phyloP scores from a whole-genome alignment of 2,113 vertebrate species.

The Meriones unguiculatus region DNA sequence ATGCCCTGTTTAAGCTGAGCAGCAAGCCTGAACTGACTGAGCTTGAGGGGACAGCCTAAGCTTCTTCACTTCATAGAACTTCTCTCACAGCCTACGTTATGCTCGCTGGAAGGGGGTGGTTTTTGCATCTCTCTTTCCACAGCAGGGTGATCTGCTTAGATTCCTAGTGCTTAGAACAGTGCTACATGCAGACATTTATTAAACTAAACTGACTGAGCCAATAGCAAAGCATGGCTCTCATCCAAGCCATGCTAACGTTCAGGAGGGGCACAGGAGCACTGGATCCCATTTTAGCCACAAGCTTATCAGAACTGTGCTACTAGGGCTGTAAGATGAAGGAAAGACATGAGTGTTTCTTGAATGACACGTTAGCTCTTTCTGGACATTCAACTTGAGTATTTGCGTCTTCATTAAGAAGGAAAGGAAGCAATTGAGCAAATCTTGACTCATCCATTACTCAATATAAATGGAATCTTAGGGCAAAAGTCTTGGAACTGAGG shows the following conservation, averaged over 20 bases:
- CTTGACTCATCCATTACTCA: constrained; percentile 25
- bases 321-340: neutral
- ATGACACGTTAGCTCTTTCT: constrained; percentile 21
- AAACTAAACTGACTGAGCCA: neutral
- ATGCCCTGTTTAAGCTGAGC: neutral
- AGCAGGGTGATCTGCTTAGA: neutral
- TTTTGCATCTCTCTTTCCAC: neutral
- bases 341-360: neutral
- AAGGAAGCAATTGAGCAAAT: neutral
- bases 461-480: constrained; percentile 26
- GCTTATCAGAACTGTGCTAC: neutral
- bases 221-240: neutral
- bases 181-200: neutral
- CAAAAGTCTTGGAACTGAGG: constrained; percentile 12
- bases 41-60: neutral
- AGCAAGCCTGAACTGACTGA: neutral
- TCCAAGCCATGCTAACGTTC: neutral
- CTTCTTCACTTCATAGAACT: no score
- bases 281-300: neutral
- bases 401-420: constrained; percentile 20
- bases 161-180: neutral
- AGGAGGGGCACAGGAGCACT: neutral
- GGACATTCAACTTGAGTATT: neutral
- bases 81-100: neutral
- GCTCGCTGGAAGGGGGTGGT: neutral